These are phyloP conservation scores for Mus spicilegus DNA, from an alignment of 2,113 vertebrate genomes.

Conservation along the genomic window DNA sequence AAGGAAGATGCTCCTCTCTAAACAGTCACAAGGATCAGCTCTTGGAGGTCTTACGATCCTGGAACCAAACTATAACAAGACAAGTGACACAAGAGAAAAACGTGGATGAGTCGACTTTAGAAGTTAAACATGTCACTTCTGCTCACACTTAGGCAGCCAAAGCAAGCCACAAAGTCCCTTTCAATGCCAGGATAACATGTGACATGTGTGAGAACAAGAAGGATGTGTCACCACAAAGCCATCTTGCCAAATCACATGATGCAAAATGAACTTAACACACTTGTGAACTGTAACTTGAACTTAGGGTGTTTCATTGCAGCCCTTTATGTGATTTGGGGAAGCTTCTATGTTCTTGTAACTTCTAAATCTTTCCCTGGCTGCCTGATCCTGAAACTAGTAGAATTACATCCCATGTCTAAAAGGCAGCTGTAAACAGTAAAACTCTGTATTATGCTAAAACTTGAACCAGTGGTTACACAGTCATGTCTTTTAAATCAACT, in stretches of 20 bases:
- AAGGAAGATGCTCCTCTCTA: neutral
- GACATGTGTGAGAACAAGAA: neutral
- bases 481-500: neutral
- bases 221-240: neutral
- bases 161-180: neutral
- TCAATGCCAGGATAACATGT: neutral
- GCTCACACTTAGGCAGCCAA: neutral
- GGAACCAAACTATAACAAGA: neutral
- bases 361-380: slow-evolving; percentile 29
- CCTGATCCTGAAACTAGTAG: neutral
- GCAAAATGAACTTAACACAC: neutral
- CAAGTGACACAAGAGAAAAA: neutral
- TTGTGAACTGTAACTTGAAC: neutral
- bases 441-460: neutral
- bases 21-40: neutral
- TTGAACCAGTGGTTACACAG: slow-evolving; percentile 7
- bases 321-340: neutral
- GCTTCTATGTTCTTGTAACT: neutral
- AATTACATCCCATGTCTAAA: neutral
- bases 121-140: neutral
- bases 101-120: neutral
- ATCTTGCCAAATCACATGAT: neutral
- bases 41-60: neutral
- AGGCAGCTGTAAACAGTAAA: neutral
- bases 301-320: neutral